Evolutionary conservation across 1,140 invertebrate species (phyloP).

Genomic region (Berghia stephanieae): DNA sequence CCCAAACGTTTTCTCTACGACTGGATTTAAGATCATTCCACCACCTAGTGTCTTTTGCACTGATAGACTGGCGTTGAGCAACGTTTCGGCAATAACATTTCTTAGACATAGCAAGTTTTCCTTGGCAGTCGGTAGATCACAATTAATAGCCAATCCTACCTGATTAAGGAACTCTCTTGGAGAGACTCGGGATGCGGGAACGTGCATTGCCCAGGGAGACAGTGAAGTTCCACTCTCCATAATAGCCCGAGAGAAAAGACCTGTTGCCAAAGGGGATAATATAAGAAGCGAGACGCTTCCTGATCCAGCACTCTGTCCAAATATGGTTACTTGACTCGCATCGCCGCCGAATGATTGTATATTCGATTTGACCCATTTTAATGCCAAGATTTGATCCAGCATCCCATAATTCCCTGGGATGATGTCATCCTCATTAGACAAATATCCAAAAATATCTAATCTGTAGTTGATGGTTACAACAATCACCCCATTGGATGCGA

Average conservation of each 20-base stretch:
- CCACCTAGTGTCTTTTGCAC: background rate
- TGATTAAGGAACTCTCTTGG: background rate
- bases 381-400: constrained; percentile 87
- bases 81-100: background rate
- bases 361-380: constrained; percentile 91
- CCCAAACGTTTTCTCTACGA: constrained; percentile 21
- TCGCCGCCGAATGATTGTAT: constrained; percentile 90
- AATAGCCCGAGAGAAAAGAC: constrained; percentile 34
- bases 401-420: constrained; percentile 97
- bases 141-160: constrained; percentile 14
- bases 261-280: constrained; percentile 44
- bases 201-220: constrained; percentile 22
- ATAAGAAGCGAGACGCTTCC: constrained; percentile 50
- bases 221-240: constrained; percentile 35
- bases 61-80: background rate
- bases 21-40: background rate
- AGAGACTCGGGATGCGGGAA: background rate
- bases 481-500: constrained; percentile 83
- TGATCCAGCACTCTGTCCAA: constrained; percentile 91
- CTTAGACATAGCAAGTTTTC: background rate
- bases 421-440: constrained; percentile 88
- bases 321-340: constrained; percentile 83
- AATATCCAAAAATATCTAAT: constrained; percentile 81
- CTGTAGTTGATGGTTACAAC: constrained; percentile 93
- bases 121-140: background rate